A percentile compares a stretch with the other conserved stretches of the same genome.
Conservation (phyloP, 2,797 vertebrate genomes). For the Taenioides sp. region DNA sequence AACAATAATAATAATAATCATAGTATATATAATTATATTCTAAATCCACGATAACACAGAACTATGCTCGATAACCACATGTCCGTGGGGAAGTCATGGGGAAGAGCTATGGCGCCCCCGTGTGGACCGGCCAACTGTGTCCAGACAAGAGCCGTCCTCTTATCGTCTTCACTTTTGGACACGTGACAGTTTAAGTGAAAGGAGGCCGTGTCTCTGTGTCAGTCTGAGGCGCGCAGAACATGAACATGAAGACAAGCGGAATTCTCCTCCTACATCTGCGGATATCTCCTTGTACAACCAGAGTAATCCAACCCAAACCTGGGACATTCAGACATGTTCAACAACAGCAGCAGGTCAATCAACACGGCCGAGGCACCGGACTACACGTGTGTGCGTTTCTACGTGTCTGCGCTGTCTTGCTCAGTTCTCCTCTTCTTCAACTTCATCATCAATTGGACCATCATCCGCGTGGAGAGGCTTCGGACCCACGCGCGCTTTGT, state of each 20-base stretch:
- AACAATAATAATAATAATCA: no score
- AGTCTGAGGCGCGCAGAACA: conserved; percentile 15
- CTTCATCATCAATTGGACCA: conserved; percentile 77
- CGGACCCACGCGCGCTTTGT: conserved; percentile 76
- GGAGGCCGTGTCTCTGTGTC: neutral
- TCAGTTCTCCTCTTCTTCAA: conserved; percentile 77
- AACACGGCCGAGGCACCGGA: neutral
- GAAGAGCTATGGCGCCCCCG: no score
- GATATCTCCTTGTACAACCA: neutral
- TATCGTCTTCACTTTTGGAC: neutral
- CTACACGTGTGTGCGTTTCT: conserved; percentile 68
- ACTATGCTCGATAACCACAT: no score
- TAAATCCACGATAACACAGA: no score
- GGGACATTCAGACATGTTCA: conserved; percentile 44
- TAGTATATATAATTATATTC: no score
- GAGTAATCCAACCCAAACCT: neutral
- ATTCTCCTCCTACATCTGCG: neutral
- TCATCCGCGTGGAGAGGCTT: conserved; percentile 66
- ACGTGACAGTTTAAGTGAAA: neutral
- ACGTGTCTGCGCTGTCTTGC: conserved; percentile 73
- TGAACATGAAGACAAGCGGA: conserved; percentile 43
- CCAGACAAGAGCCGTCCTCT: no score
- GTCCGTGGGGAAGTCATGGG: no score
- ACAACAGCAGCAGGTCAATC: conserved; percentile 26
- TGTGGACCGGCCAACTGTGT: no score